These are phyloP conservation scores for Cyclophora albipunctata DNA, from an alignment of 2,888 invertebrate genomes.

Conservation along the genomic window DNA sequence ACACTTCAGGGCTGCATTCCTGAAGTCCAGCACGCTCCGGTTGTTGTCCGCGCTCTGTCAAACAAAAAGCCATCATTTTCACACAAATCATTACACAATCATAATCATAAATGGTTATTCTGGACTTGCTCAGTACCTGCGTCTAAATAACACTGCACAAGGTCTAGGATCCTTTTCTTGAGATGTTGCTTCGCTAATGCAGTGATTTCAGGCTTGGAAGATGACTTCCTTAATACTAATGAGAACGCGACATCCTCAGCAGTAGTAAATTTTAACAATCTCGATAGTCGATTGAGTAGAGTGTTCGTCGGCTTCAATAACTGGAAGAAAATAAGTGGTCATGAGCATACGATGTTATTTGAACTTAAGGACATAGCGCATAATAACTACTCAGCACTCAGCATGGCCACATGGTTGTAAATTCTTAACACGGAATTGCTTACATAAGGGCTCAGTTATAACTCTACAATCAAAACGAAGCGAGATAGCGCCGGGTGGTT, in stretches of 20 bases:
- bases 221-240: slow-evolving; percentile 86
- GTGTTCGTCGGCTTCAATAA: slow-evolving; percentile 85
- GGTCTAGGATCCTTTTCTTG: slow-evolving; percentile 86
- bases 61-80: slow-evolving; percentile 8
- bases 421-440: too few species aligned
- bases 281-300: slow-evolving; percentile 88
- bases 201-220: slow-evolving; percentile 84
- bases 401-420: too few species aligned
- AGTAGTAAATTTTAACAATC: slow-evolving; percentile 88
- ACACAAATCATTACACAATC: background rate
- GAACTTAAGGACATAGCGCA: too few species aligned
- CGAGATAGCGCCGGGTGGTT: too few species aligned
- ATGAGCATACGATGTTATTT: background rate
- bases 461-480: too few species aligned
- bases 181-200: slow-evolving; percentile 85
- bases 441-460: too few species aligned
- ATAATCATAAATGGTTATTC: background rate
- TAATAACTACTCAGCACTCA: too few species aligned
- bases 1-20: slow-evolving; percentile 92
- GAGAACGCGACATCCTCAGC: slow-evolving; percentile 95
- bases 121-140: slow-evolving; percentile 70
- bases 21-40: slow-evolving; percentile 88
- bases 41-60: slow-evolving; percentile 78
- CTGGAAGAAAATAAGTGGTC: slow-evolving; percentile 63
- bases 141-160: slow-evolving; percentile 91